Base-by-base conservation (phyloP, 2,888 invertebrate species). In the Acanthopleura granulata region DNA sequence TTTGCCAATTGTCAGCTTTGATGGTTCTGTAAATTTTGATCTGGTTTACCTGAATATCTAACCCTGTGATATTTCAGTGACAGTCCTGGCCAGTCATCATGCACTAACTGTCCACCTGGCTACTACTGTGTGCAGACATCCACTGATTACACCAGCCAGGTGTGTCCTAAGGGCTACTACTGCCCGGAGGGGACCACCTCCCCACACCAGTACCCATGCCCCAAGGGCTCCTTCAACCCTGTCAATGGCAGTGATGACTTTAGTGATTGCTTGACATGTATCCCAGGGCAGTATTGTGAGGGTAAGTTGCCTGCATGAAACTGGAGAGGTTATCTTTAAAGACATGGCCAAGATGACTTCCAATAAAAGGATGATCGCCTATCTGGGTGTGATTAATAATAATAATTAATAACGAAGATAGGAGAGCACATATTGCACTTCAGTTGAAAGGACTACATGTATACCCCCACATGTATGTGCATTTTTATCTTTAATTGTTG, bases 221-320 rank as follows among this genome's bases (percentile, higher is more conserved):
- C 83, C 9, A 85, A 82, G 61, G 88, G 88, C 12, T 83, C 78
- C 69, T 89, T 87, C 79, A 89, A 88, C 78, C 87, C 89, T 9
- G 82, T 78, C 9, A 79, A 78, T 62, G 85, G 85, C 14, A 82
- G 83, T 25, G 81, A 83, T 71, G 80, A 74, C 12, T 50, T 73
- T 0, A 75, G 74, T 0, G 88, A 88, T 75, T 89, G 89, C 77
- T 79, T 87, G 9, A 61, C 77, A 18, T 89, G 89, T 76, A 87
- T 89, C 16, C 84, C 87, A 30, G 89, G 89, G 30, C 71, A 86
- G 76, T 89, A 86, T 78, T 89, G 89, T 81, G 83, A 87, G 78
- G 79, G 88, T 89, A 78, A 79, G 83, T 9, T 57, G 51, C n/a
- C n/a, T n/a, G n/a, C n/a, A n/a, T n/a, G n/a, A n/a, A 40, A 40